phyloP scores from a whole-genome alignment of 2,113 vertebrate species.

The Peromyscus leucopus region DNA sequence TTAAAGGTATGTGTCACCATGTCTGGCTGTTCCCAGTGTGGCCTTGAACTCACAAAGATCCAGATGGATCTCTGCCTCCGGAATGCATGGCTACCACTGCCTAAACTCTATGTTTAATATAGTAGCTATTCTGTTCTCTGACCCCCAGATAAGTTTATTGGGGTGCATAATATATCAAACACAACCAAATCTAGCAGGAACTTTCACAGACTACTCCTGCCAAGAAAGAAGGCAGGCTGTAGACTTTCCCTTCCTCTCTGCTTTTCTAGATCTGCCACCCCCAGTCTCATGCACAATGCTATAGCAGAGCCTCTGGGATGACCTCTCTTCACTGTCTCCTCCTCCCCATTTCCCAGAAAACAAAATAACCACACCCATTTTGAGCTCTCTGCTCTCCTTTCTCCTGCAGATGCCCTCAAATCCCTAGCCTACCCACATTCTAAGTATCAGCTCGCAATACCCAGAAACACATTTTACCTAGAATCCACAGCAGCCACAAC shows the following conservation, averaged over 20 bases:
- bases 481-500: not conserved
- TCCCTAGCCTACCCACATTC: not conserved
- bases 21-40: too few relatives aligned
- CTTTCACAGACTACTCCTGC: not conserved
- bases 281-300: not conserved
- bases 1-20: too few relatives aligned
- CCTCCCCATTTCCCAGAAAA: not conserved
- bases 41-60: too few relatives aligned
- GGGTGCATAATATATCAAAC: too few relatives aligned
- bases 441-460: not conserved
- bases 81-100: too few relatives aligned
- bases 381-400: not conserved
- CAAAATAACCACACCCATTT: not conserved
- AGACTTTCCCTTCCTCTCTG: not conserved
- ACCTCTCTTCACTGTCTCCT: not conserved
- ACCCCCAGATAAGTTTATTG: too few relatives aligned
- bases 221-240: not conserved
- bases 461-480: not conserved
- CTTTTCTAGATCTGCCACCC: not conserved
- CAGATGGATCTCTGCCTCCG: too few relatives aligned
- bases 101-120: too few relatives aligned
- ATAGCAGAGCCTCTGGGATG: not conserved
- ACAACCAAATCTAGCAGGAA: not conserved
- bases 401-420: not conserved
- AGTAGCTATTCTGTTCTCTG: too few relatives aligned